Evolutionary conservation across 2,888 invertebrate species (phyloP).

Genomic region (Protodeltote pygarga): DNA sequence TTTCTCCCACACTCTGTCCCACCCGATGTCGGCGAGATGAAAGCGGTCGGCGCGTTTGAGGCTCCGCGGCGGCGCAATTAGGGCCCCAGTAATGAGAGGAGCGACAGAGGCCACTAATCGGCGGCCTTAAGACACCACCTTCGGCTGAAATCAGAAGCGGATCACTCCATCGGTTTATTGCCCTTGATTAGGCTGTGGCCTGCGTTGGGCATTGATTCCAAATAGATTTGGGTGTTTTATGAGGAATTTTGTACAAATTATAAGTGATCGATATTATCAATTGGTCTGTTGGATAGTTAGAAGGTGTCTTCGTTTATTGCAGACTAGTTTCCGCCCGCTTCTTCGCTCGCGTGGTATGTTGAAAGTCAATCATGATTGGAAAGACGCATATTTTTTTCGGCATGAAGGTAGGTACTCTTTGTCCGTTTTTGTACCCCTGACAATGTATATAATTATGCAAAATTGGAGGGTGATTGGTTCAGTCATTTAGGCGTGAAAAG

Average conservation of each 20-base stretch:
- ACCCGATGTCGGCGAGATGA: slow-evolving; percentile 74
- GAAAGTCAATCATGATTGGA: too few relatives aligned
- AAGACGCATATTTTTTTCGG: too few relatives aligned
- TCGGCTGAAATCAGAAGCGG: slow-evolving; percentile 47
- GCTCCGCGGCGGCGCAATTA: slow-evolving; percentile 78
- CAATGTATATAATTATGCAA: too few relatives aligned
- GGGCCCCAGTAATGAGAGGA: slow-evolving; percentile 81
- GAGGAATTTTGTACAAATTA: background rate
- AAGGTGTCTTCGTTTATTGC: too few relatives aligned
- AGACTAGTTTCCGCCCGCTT: too few relatives aligned
- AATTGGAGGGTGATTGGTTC: too few relatives aligned
- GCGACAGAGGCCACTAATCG: slow-evolving; percentile 84
- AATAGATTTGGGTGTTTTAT: background rate
- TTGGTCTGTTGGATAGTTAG: too few relatives aligned
- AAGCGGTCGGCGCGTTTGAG: slow-evolving; percentile 82
- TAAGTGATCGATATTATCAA: too few relatives aligned
- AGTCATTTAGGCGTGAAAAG: too few relatives aligned
- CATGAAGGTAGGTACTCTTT: too few relatives aligned
- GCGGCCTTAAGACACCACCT: slow-evolving; percentile 49
- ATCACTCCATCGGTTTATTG: slow-evolving; percentile 48
- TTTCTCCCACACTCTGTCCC: slow-evolving; percentile 41
- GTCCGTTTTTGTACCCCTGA: too few relatives aligned
- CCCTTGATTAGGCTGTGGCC: slow-evolving; percentile 42
- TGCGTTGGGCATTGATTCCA: background rate
- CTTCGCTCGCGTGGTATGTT: too few relatives aligned